Base-by-base conservation (phyloP, 2,888 invertebrate species). In the Liodrosophila aerea region DNA sequence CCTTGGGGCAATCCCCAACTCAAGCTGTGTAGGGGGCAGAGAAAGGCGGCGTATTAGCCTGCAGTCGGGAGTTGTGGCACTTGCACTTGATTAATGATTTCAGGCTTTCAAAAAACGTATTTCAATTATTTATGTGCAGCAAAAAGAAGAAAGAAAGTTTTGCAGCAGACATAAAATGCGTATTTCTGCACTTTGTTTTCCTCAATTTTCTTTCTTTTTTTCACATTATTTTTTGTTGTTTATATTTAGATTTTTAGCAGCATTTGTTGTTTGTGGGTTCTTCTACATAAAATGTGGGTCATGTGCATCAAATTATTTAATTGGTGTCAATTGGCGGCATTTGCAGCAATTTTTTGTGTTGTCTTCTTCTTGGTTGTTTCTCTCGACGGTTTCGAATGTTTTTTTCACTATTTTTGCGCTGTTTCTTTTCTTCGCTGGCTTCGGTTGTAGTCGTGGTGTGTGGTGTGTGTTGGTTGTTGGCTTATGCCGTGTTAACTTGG, bases 301-400 rank as follows among this genome's bases (percentile, higher is more conserved):
- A 84, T 82, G 81, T 85, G 85, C 81, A 81, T 81, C 85, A 81
- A 84, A 81, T 84, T 77, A 84, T 75, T 84, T 84, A 82, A 81
- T 84, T 81, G 85, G 78, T 81, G 81, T 85, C 81, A 81, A 81
- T 81, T 84, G 78, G 66, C 67, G 52, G 54, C 58, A 54, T 59
- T 68, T 68, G 63, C 68, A 54, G 64, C 60, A 16, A 37, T 53
- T 64, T 47, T 27, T 50, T n/a, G 18, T n/a, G 16, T 50, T 30
- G 43, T 18, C 30, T 50, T 12, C 30, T 22, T 1, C 27, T 40
- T 43, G 30, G 9, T 56, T 45, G 45, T 53, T 22, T 29, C 41
- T 49, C 47, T 45, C n/a, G n/a, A n/a, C n/a, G n/a, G n/a, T n/a
- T n/a, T n/a, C n/a, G 57, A 52, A 12, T 7, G 37, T 29, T 36